These are phyloP conservation scores for Cetoscarus ocellatus DNA, from an alignment of 2,797 vertebrate species.

Conservation along the genomic window DNA sequence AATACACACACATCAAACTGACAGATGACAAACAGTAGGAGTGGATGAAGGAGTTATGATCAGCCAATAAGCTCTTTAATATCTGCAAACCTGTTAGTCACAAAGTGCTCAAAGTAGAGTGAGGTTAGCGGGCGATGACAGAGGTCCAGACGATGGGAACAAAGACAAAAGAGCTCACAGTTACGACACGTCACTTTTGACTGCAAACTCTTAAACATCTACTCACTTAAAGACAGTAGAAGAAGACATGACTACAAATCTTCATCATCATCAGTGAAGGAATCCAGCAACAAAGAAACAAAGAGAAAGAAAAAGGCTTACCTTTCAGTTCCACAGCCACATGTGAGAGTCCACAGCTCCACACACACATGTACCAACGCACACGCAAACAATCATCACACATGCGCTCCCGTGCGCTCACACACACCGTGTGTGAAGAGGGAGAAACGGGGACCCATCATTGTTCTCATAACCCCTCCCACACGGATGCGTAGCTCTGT, in stretches of 20 bases:
- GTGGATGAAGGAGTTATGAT: constrained; percentile 61
- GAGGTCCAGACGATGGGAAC: constrained; percentile 33
- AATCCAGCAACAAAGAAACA: constrained; percentile 45
- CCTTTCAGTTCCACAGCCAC: constrained; percentile 74
- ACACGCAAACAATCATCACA: constrained; percentile 34
- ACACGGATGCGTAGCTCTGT: constrained; percentile 67
- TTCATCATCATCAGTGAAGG: constrained; percentile 19
- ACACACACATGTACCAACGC: constrained; percentile 31
- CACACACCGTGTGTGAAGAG: constrained; percentile 54
- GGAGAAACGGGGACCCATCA: constrained; percentile 78
- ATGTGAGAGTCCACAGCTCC: constrained; percentile 58
- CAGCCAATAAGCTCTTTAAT: constrained; percentile 64
- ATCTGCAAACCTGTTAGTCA: constrained; percentile 50
- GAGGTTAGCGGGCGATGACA: constrained; percentile 24
- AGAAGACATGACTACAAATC: constrained; percentile 7
- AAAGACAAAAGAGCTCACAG: constrained; percentile 45
- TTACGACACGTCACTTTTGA: constrained; percentile 5
- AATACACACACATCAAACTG: constrained; percentile 17
- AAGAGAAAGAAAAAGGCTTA: constrained; percentile 71
- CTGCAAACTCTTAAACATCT: constrained; percentile 1
- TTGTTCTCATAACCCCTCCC: constrained; percentile 86
- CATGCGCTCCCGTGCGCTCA: constrained; percentile 55
- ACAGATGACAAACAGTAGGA: constrained; percentile 61
- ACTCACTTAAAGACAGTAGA: background rate
- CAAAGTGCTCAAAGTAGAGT: constrained; percentile 50